These are phyloP conservation scores for Enteromius treurensis DNA, from an alignment of 2,797 vertebrate species.

Conservation along the genomic window DNA sequence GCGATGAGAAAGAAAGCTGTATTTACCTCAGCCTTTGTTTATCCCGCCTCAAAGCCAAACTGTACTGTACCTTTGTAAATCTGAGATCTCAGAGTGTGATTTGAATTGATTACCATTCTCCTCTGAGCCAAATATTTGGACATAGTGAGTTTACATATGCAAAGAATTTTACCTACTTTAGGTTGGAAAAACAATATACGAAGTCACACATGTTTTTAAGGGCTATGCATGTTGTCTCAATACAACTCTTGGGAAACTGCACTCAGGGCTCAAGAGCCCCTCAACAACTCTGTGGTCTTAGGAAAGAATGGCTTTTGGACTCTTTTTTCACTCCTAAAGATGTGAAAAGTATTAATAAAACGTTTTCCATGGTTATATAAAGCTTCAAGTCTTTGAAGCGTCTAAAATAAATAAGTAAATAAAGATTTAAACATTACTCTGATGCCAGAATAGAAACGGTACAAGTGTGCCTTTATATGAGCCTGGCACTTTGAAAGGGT, in stretches of 20 bases:
- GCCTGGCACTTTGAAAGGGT: conserved; percentile 38
- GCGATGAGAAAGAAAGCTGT: not conserved
- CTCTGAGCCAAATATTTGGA: not conserved
- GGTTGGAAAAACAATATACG: not conserved
- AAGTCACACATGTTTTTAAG: not conserved
- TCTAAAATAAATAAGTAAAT: conserved; percentile 37
- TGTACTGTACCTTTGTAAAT: not conserved
- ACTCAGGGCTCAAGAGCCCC: not conserved
- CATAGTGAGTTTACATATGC: not conserved
- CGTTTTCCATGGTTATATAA: conserved; percentile 39
- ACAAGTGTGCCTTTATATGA: conserved; percentile 24
- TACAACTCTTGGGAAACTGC: not conserved
- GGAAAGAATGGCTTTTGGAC: conserved; percentile 7
- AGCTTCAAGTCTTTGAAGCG: conserved; percentile 42
- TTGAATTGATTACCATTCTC: not conserved
- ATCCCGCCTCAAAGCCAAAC: not conserved
- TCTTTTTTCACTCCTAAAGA: not conserved
- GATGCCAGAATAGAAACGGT: conserved; percentile 37
- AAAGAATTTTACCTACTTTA: not conserved
- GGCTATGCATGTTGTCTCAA: not conserved
- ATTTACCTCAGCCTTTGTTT: conserved; percentile 13
- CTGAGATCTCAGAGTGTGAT: not conserved
- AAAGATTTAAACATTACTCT: conserved; percentile 33
- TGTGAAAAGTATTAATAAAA: conserved; percentile 13
- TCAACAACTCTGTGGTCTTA: not conserved